Percentiles rank a stretch among this genome's conserved stretches.
Evolutionary conservation across 2,113 vertebrate species (phyloP).

Genomic region (Eudyptes chrysolophus): DNA sequence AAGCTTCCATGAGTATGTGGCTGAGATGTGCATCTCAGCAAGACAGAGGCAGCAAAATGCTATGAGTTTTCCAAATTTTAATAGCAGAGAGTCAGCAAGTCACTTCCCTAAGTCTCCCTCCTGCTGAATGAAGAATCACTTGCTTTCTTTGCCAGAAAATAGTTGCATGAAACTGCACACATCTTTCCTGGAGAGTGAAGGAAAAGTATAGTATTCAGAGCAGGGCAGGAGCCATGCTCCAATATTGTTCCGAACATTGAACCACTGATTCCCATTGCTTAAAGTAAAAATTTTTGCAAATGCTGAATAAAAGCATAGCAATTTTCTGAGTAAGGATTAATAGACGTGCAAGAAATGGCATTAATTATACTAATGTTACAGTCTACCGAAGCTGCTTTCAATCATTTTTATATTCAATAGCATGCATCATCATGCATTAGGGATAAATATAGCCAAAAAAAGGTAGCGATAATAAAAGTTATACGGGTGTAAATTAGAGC

Average conservation of each 20-base stretch:
- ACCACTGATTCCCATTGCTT: neutral
- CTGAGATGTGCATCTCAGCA: slow-evolving; percentile 29
- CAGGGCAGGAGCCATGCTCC: slow-evolving; percentile 6
- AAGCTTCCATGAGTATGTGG: neutral
- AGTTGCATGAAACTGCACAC: slow-evolving; percentile 39
- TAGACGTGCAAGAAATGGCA: slow-evolving; percentile 7
- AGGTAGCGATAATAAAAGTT: slow-evolving; percentile 54
- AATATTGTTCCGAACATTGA: neutral
- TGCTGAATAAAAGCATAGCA: slow-evolving; percentile 3
- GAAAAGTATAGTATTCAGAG: slow-evolving; percentile 26
- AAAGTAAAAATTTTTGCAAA: slow-evolving; percentile 13
- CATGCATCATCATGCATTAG: slow-evolving; percentile 55
- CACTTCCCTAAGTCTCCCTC: slow-evolving; percentile 29
- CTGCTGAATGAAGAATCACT: slow-evolving; percentile 43
- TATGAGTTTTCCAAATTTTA: slow-evolving; percentile 15
- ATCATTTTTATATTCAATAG: slow-evolving; percentile 52
- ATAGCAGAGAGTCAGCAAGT: neutral
- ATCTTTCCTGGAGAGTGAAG: slow-evolving; percentile 46
- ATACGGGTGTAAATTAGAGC: slow-evolving; percentile 60
- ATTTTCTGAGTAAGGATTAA: slow-evolving; percentile 6
- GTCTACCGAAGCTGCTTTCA: slow-evolving; percentile 51
- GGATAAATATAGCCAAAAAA: slow-evolving; percentile 53
- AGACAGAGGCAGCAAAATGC: slow-evolving; percentile 7
- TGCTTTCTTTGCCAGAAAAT: slow-evolving; percentile 37
- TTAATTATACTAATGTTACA: slow-evolving; percentile 41